phyloP scores from a whole-genome alignment of 2,113 vertebrate genomes.

The Nycticorax nycticorax region DNA sequence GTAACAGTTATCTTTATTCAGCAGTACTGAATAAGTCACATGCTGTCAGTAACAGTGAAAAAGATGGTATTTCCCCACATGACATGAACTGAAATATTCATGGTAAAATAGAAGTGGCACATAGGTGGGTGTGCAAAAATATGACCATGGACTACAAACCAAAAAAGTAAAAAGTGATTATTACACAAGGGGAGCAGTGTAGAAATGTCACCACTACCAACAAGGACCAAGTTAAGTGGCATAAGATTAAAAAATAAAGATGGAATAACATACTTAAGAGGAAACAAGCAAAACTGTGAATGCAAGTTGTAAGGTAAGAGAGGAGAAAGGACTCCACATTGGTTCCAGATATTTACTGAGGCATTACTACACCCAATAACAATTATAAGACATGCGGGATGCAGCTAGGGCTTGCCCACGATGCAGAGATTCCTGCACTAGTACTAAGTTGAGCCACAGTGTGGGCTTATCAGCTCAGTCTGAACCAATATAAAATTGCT shows the following conservation, averaged over 20 bases:
- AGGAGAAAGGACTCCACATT: not conserved
- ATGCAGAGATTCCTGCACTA: not conserved
- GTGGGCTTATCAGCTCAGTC: not conserved
- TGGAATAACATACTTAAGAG: not conserved
- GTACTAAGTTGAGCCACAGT: not conserved
- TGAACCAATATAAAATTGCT: not conserved
- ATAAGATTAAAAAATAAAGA: conserved; percentile 12
- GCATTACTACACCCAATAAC: not conserved
- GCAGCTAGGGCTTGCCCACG: not conserved
- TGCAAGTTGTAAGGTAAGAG: not conserved
- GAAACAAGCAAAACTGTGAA: conserved; percentile 27
- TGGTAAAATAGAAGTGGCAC: not conserved
- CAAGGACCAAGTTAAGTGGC: not conserved
- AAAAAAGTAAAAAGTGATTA: not conserved
- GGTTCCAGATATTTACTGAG: not conserved
- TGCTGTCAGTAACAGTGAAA: conserved; percentile 10
- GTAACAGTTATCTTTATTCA: not conserved
- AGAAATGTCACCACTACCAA: not conserved
- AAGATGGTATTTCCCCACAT: conserved; percentile 6
- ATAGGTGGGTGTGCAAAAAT: not conserved
- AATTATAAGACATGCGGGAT: not conserved
- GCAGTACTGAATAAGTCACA: not conserved
- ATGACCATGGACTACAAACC: not conserved
- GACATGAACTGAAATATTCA: not conserved
- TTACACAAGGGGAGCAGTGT: not conserved